Evolutionary conservation across 2,113 vertebrate genomes (phyloP).

Genomic region (Amia ocellicauda): DNA sequence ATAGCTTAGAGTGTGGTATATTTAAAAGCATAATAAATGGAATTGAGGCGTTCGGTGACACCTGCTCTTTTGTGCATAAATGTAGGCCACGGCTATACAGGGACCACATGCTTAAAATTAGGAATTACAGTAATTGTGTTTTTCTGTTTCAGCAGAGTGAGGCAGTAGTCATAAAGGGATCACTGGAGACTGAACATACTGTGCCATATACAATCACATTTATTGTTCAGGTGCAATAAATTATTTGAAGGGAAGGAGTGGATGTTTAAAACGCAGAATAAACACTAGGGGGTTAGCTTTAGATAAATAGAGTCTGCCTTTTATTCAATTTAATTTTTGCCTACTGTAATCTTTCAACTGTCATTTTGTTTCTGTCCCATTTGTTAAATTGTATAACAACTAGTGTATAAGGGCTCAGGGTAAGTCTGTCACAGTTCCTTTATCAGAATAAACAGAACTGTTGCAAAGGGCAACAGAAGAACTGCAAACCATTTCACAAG

Average conservation of each 20-base stretch:
- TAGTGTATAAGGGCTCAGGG: no score
- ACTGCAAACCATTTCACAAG: no score
- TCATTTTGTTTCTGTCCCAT: slow-evolving; percentile 11
- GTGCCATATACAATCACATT: slow-evolving; percentile 45
- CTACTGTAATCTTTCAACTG: slow-evolving; percentile 26
- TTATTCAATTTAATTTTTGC: slow-evolving; percentile 21
- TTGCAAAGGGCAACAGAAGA: no score
- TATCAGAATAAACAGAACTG: no score
- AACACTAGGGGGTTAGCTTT: neutral
- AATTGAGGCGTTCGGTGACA: slow-evolving; percentile 71
- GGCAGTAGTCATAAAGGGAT: slow-evolving; percentile 53
- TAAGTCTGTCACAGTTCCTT: no score
- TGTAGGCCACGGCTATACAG: slow-evolving; percentile 52
- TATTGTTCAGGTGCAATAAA: slow-evolving; percentile 57
- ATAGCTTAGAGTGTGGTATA: slow-evolving; percentile 45
- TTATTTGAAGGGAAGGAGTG: slow-evolving; percentile 38
- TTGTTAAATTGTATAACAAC: no score
- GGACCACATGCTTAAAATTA: slow-evolving; percentile 41
- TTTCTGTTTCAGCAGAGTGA: slow-evolving; percentile 44
- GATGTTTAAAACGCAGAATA: slow-evolving; percentile 2
- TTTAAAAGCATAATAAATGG: slow-evolving; percentile 59
- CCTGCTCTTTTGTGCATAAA: slow-evolving; percentile 82
- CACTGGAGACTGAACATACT: slow-evolving; percentile 10
- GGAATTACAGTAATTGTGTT: slow-evolving; percentile 51
- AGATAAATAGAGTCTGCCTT: slow-evolving; percentile 14